Evolutionary conservation across 2,888 invertebrate genomes (phyloP).

Genomic region (Luffia ferchaultella): DNA sequence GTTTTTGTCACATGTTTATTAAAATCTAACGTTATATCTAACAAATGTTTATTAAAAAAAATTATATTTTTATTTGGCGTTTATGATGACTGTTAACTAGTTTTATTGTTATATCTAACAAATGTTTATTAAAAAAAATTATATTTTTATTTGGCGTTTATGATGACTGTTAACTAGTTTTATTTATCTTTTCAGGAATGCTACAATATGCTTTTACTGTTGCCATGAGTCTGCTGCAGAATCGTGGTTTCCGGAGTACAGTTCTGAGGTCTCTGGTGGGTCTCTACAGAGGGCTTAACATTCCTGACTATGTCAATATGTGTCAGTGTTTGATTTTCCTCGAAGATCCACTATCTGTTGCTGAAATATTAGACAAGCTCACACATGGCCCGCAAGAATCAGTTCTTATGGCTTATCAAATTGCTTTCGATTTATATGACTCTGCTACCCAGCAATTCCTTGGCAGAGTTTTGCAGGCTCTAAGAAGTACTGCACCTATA

Average conservation of each 20-base stretch:
- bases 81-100: no score
- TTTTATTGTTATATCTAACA: no score
- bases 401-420: conserved; percentile 97
- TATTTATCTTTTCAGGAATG: conserved; percentile 68
- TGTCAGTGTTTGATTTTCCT: conserved; percentile 97
- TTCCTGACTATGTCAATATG: conserved; percentile 98
- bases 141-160: no score
- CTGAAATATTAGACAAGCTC: conserved; percentile 90
- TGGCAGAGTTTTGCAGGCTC: conserved; percentile 82
- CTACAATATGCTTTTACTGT: conserved; percentile 95
- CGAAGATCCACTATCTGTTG: conserved; percentile 92
- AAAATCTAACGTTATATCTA: no score
- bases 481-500: conserved; percentile 83
- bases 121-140: no score
- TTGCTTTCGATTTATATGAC: conserved; percentile 98
- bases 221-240: conserved; percentile 95
- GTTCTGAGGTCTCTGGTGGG: conserved; percentile 90
- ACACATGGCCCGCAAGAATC: conserved; percentile 80
- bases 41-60: no score
- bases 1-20: no score
- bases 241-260: conserved; percentile 90
- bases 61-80: no score
- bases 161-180: no score
- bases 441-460: conserved; percentile 98
- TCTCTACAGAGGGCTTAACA: conserved; percentile 86